These are phyloP conservation scores for Cavia porcellus DNA, from an alignment of 2,113 vertebrate genomes.

Conservation along the genomic window DNA sequence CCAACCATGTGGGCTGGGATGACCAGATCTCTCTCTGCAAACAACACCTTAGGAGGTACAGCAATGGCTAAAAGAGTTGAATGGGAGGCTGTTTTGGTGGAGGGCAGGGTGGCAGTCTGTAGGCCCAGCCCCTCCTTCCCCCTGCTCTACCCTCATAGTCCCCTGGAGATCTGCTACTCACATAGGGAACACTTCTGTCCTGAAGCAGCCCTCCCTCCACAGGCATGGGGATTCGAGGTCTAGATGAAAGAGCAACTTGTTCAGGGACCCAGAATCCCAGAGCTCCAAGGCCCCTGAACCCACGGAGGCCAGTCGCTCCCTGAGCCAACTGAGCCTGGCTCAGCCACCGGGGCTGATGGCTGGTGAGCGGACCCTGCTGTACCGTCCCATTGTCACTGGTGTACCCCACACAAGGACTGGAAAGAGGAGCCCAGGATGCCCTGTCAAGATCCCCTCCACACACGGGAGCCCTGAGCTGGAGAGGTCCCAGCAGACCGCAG, in stretches of 20 bases:
- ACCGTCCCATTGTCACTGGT: not conserved
- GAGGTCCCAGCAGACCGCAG: accelerated
- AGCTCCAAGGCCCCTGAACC: accelerated
- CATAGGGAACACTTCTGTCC: too few species aligned
- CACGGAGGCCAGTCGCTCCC: not conserved
- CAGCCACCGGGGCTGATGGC: not conserved
- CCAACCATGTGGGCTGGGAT: accelerated
- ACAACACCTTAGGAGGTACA: accelerated
- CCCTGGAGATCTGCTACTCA: not conserved
- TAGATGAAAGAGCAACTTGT: too few species aligned
- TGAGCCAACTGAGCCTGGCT: not conserved
- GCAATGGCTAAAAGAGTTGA: accelerated
- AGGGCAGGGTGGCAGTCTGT: accelerated
- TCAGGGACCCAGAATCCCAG: not conserved
- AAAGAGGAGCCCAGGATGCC: not conserved
- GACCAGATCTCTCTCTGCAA: too few species aligned
- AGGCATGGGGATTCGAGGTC: accelerated
- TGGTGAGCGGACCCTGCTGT: not conserved
- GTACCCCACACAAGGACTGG: accelerated
- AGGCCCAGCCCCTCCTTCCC: not conserved
- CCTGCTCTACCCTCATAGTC: not conserved
- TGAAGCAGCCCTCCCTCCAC: too few species aligned
- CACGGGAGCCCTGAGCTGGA: too few species aligned
- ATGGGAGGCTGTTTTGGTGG: accelerated
- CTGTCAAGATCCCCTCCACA: not conserved